A percentile compares a stretch with the other conserved stretches of the same genome.
Evolutionary conservation across 2,797 vertebrate species (phyloP).

Genomic region (Ctenopoma kingsleyae): DNA sequence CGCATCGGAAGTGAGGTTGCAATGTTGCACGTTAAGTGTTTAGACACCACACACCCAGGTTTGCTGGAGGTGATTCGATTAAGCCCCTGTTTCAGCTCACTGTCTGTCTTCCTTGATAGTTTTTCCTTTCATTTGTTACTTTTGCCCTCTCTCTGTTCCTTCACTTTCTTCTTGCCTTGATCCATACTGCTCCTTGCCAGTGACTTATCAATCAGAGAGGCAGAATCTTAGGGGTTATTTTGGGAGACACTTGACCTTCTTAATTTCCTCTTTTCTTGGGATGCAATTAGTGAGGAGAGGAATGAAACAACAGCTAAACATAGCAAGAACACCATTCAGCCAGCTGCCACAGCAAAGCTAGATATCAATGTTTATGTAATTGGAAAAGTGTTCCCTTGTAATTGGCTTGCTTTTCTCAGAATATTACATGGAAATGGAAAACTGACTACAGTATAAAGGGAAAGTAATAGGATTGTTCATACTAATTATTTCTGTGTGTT

Average conservation of each 20-base stretch:
- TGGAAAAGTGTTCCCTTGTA: slow-evolving; percentile 54
- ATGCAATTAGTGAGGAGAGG: slow-evolving; percentile 48
- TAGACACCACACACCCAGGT: slow-evolving; percentile 51
- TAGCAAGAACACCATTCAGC: slow-evolving; percentile 47
- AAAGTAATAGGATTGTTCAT: slow-evolving; percentile 41
- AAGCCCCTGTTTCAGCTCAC: slow-evolving; percentile 1
- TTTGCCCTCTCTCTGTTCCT: background rate
- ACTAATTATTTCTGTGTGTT: slow-evolving; percentile 33
- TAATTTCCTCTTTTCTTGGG: slow-evolving; percentile 50
- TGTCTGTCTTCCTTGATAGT: background rate
- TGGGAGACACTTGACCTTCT: slow-evolving; percentile 57
- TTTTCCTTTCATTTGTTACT: background rate
- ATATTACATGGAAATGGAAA: slow-evolving; percentile 35
- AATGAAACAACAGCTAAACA: slow-evolving; percentile 44
- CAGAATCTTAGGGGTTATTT: slow-evolving; percentile 41
- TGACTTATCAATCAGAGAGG: slow-evolving; percentile 6
- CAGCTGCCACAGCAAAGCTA: slow-evolving; percentile 53
- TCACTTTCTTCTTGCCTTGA: background rate
- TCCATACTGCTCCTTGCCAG: background rate
- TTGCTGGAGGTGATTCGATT: slow-evolving; percentile 26
- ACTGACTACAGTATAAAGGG: slow-evolving; percentile 43
- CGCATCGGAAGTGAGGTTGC: slow-evolving; percentile 30
- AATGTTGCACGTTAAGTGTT: slow-evolving; percentile 44
- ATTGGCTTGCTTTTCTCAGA: slow-evolving; percentile 56
- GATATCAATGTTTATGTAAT: slow-evolving; percentile 69